Conservation (phyloP, 2,113 vertebrate species). For the Myiagra hebetior region DNA sequence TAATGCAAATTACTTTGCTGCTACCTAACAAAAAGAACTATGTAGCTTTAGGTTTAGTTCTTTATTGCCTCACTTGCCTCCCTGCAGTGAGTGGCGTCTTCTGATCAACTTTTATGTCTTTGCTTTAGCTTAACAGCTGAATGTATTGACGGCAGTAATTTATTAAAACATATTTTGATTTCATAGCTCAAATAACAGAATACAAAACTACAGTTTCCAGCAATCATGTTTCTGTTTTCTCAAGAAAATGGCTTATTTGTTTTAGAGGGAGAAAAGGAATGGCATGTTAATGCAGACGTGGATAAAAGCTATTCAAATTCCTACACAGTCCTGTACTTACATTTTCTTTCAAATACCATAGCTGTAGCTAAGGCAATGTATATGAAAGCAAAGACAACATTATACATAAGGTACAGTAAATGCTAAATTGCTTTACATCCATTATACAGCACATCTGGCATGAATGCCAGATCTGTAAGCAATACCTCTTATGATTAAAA, state of each 20-base stretch:
- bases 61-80: background rate
- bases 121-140: background rate
- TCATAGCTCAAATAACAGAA: background rate
- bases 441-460: background rate
- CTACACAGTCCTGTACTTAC: background rate
- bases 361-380: background rate
- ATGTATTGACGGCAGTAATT: slow-evolving; percentile 1
- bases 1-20: slow-evolving; percentile 19
- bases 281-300: background rate
- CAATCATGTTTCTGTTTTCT: background rate
- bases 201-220: background rate
- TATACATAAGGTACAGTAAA: background rate
- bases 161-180: slow-evolving; percentile 34
- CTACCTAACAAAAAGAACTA: background rate
- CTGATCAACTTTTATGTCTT: slow-evolving; percentile 18
- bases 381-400: background rate
- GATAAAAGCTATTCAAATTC: background rate
- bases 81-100: background rate
- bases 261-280: background rate
- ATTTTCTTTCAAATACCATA: background rate
- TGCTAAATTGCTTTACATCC: background rate
- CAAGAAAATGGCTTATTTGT: background rate
- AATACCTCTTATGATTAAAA: background rate
- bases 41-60: background rate
- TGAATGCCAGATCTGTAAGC: background rate